Evolutionary conservation across 2,888 invertebrate genomes (phyloP).

Genomic region (Netelia virgata): DNA sequence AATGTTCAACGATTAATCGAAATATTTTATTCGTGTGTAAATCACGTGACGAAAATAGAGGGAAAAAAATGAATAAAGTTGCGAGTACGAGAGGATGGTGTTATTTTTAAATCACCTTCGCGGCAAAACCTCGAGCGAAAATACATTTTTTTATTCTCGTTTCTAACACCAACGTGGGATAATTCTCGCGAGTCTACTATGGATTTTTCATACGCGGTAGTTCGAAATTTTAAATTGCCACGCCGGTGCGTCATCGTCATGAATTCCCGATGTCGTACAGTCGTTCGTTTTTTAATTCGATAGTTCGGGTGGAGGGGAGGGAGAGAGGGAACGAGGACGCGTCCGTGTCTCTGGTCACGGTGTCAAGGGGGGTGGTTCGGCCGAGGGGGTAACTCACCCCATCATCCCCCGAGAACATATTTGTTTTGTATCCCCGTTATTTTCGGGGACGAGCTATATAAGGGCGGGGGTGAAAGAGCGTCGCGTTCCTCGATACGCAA

Average conservation of each 20-base stretch:
- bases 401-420: constrained; percentile 70
- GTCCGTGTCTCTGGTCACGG: constrained; percentile 18
- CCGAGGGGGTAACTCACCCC: constrained; percentile 53
- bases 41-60: not conserved
- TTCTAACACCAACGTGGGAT: constrained; percentile 55
- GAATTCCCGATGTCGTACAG: constrained; percentile 74
- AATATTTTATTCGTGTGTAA: not conserved
- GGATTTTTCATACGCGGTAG: constrained; percentile 8
- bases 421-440: constrained; percentile 77
- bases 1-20: no score
- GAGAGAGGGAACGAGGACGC: constrained; percentile 68
- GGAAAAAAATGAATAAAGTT: no score
- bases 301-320: constrained; percentile 66
- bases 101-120: constrained; percentile 31
- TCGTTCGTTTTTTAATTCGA: constrained; percentile 73
- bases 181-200: not conserved
- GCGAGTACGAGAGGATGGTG: not conserved
- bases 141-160: constrained; percentile 40
- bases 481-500: constrained; percentile 52
- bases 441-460: constrained; percentile 41
- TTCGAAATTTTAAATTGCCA: constrained; percentile 41
- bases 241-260: constrained; percentile 70
- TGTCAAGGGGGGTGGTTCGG: constrained; percentile 63
- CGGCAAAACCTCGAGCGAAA: constrained; percentile 22
- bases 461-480: constrained; percentile 32